Evolutionary conservation across 1,140 invertebrate genomes (phyloP).

Genomic region (Uloborus diversus): DNA sequence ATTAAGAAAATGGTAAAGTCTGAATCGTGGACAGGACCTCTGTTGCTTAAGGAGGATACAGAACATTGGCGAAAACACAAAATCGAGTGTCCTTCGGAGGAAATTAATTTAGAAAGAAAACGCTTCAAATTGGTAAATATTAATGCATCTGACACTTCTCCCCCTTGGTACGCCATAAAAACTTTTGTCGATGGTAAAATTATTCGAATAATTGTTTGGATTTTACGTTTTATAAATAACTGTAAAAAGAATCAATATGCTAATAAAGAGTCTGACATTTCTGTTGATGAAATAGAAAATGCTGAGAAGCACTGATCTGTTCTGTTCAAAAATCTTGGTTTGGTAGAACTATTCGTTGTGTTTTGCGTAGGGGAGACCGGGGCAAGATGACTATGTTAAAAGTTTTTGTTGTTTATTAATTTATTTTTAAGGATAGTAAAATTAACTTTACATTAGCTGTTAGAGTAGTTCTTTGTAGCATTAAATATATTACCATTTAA

Average conservation of each 20-base stretch:
- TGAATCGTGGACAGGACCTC: constrained; percentile 10
- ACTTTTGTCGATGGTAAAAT: constrained; percentile 2
- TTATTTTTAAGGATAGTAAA: too few relatives aligned
- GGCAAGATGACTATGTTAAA: too few relatives aligned
- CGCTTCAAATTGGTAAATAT: too few relatives aligned
- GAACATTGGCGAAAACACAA: constrained; percentile 39
- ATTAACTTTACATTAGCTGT: too few relatives aligned
- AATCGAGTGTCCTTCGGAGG: too few relatives aligned
- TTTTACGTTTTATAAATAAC: constrained; percentile 15
- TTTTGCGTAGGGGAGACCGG: too few relatives aligned
- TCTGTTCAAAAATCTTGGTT: neutral
- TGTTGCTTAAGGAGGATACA: neutral
- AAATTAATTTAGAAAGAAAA: too few relatives aligned
- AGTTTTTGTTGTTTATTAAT: too few relatives aligned
- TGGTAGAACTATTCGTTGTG: too few relatives aligned
- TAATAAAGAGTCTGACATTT: neutral
- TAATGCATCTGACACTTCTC: too few relatives aligned
- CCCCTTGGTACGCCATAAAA: neutral
- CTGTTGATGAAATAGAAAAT: constrained; percentile 17
- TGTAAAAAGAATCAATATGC: neutral
- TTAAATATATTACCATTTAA: too few relatives aligned
- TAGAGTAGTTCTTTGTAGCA: too few relatives aligned
- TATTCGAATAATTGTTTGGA: neutral
- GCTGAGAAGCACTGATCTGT: neutral
- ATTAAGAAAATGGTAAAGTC: neutral